Percentiles rank a stretch among this genome's conserved stretches.
phyloP scores from a whole-genome alignment of 1,140 invertebrate species.

The Frieseomelitta varia region DNA sequence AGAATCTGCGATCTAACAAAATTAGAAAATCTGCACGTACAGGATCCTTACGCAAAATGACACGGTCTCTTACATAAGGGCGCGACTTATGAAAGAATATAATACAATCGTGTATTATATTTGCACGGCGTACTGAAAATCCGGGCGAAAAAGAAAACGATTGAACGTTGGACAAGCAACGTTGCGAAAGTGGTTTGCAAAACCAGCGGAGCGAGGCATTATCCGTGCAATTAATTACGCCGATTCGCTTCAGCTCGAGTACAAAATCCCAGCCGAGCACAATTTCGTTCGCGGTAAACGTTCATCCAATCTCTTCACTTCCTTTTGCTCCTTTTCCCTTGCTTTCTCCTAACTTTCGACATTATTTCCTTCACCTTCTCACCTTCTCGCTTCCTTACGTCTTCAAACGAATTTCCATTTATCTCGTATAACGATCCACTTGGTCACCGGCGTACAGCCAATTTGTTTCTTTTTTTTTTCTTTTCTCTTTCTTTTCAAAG shows the following conservation, averaged over 20 bases:
- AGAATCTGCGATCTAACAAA: too few species aligned
- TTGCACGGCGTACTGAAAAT: background rate
- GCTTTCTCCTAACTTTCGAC: too few species aligned
- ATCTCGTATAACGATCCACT: too few species aligned
- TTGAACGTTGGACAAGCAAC: background rate
- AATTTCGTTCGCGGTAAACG: background rate
- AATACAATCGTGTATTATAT: too few species aligned
- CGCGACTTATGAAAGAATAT: too few species aligned
- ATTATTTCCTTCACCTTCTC: background rate
- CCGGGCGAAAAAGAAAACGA: background rate
- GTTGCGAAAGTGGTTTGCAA: constrained; percentile 21
- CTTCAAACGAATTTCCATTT: background rate
- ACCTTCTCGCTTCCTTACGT: background rate
- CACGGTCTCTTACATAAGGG: too few species aligned
- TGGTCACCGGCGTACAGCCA: too few species aligned
- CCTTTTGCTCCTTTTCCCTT: background rate
- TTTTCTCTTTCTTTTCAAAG: too few species aligned
- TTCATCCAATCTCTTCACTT: background rate
- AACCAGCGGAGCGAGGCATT: background rate
- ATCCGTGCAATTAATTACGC: constrained; percentile 25
- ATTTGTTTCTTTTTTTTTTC: too few species aligned
- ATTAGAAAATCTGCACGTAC: too few species aligned
- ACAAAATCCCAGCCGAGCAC: background rate
- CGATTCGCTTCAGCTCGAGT: constrained; percentile 8
- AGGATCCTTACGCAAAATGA: too few species aligned